phyloP scores from a whole-genome alignment of 2,113 vertebrate genomes.

The Hippoglossus stenolepis region DNA sequence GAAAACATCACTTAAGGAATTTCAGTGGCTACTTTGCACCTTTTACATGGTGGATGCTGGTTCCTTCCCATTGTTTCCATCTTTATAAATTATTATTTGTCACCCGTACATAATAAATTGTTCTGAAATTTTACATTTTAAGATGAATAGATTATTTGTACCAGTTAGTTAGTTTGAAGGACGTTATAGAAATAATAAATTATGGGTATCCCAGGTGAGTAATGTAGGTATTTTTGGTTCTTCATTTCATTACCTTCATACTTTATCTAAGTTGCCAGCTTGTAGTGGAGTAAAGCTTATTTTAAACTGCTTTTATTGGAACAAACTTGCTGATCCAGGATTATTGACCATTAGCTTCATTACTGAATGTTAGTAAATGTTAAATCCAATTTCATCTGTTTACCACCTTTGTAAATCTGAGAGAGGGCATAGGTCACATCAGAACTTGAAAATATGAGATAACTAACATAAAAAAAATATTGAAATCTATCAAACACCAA shows the following conservation, averaged over 20 bases:
- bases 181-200: background rate
- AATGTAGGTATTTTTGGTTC: background rate
- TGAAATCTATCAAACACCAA: background rate
- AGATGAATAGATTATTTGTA: background rate
- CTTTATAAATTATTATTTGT: slow-evolving; percentile 12
- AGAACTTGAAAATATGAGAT: background rate
- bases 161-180: background rate
- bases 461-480: background rate
- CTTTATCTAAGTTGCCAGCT: slow-evolving; percentile 24
- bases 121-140: background rate
- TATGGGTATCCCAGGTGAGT: slow-evolving; percentile 49
- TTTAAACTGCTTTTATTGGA: slow-evolving; percentile 23
- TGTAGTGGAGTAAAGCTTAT: slow-evolving; percentile 13
- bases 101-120: slow-evolving; percentile 2
- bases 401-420: background rate
- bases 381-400: slow-evolving; percentile 28
- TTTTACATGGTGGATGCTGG: background rate
- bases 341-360: slow-evolving; percentile 33
- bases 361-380: slow-evolving; percentile 35
- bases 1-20: background rate
- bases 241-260: slow-evolving; percentile 24
- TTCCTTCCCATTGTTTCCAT: background rate
- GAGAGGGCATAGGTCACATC: background rate
- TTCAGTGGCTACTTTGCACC: background rate
- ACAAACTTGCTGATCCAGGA: slow-evolving; percentile 54